These are phyloP conservation scores for Cynopterus sphinx DNA, from an alignment of 2,797 vertebrate species.

Conservation along the genomic window DNA sequence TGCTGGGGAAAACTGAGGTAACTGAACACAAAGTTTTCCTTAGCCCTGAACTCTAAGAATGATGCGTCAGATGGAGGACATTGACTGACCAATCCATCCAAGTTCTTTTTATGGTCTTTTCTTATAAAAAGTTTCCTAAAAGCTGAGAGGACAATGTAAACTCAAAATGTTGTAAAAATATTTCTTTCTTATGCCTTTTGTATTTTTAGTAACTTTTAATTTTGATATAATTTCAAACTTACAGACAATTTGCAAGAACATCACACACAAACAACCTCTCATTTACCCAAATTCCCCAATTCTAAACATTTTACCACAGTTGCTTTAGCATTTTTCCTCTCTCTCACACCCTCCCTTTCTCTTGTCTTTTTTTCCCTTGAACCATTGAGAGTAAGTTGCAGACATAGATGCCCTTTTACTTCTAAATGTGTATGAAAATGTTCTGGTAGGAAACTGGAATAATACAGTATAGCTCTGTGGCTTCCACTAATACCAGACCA, in stretches of 20 bases:
- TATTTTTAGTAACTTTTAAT: conserved; percentile 1
- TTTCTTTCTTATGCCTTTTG: not conserved
- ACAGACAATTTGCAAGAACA: not conserved
- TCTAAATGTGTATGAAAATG: not conserved
- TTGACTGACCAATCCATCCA: not conserved
- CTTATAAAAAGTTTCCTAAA: not conserved
- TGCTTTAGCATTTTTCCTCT: not conserved
- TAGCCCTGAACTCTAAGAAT: not conserved
- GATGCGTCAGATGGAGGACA: not conserved
- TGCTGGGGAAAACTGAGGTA: not conserved
- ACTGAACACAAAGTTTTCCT: not conserved
- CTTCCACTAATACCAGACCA: not conserved
- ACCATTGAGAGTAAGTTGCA: not conserved
- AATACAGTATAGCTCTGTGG: not conserved
- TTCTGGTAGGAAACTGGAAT: not conserved
- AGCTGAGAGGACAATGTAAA: not conserved
- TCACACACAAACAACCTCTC: not conserved
- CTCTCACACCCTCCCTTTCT: not conserved
- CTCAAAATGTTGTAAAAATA: not conserved
- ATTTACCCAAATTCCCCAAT: not conserved
- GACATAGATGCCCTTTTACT: not conserved
- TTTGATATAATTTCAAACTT: not conserved
- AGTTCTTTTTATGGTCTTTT: not conserved
- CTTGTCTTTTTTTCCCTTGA: not conserved
- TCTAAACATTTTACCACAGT: not conserved